Base-by-base conservation (phyloP, 2,797 vertebrate genomes). In the Pyrrhura leucotis region DNA sequence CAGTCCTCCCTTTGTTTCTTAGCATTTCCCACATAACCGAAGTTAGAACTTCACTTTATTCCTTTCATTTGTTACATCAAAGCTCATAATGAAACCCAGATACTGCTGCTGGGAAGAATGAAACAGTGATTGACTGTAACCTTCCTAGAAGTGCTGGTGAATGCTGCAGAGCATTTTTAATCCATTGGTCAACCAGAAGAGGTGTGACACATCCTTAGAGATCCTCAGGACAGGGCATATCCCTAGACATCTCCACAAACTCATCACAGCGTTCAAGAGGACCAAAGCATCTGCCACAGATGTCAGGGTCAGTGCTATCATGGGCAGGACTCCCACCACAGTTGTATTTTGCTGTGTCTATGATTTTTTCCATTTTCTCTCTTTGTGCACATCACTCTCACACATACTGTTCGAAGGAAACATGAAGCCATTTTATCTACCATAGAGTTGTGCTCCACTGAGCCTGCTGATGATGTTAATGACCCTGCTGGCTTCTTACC, bases 401-500 rank as follows among this genome's bases (percentile, higher is more conserved):
- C 40, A 20, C 61, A 5, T 9, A 2, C 1, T n/a, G 10, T 26
- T 21, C 35, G 84, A 56, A 81, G 72, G 48, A 58, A 53, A 9
- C 69, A 68, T 1, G 4, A 56, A 81, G 39, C 29, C 10, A 16
- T 69, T 80, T 81, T 44, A 28, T 74, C 54, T 81, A 28, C 50
- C 66, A 4, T 1, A 54, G 72, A 63, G 10, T 54, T 73, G 47
- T 39, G 79, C 71, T 77, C 48, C 35, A 50, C 56, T 19, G 28
- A 79, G 86, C 51, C 53, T 45, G 19, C 10, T 73, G 90, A 0
- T 91, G 95, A 26, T 79, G 74, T 44, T 42, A 14, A 88, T 69
- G 88, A 91, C 79, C 80, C 95, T 33, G 9, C 45, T 85, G 87
- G 31, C 59, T 95, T 51, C 82, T 87, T 74, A 47, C 86, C 67